A percentile compares a stretch with the other conserved stretches of the same genome.
Conservation (phyloP, 2,797 vertebrate genomes). For the Spea hammondii region DNA sequence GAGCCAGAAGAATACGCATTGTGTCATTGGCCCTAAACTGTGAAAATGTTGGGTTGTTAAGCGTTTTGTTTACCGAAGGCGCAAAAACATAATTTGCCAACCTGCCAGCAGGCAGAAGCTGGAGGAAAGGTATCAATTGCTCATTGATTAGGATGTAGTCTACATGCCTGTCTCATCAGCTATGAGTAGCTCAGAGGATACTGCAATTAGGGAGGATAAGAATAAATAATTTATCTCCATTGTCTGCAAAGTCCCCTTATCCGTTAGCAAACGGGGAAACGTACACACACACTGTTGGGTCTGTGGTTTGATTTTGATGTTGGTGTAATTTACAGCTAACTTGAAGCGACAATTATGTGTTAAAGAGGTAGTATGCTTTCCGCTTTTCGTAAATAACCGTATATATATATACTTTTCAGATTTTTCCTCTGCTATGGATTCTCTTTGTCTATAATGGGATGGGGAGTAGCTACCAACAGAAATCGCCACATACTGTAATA, state of each 20-base stretch:
- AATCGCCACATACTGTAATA: too few species aligned
- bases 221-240: constrained; percentile 40
- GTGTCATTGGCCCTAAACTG: background rate
- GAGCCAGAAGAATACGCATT: too few species aligned
- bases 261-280: background rate
- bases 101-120: constrained; percentile 7
- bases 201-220: constrained; percentile 35
- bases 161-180: constrained; percentile 22
- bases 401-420: too few species aligned
- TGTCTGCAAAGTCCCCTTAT: constrained; percentile 18
- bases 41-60: background rate
- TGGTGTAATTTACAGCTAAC: background rate
- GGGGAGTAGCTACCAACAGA: too few species aligned
- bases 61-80: constrained; percentile 11
- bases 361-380: too few species aligned
- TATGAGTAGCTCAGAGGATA: background rate
- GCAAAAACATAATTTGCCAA: constrained; percentile 29
- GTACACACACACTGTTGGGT: background rate
- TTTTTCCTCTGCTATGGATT: too few species aligned
- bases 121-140: constrained; percentile 31
- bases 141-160: constrained; percentile 37
- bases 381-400: too few species aligned
- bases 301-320: background rate
- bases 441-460: too few species aligned
- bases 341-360: too few species aligned